Conservation (phyloP, 2,797 vertebrate species). For the Threskiornis aethiopicus region DNA sequence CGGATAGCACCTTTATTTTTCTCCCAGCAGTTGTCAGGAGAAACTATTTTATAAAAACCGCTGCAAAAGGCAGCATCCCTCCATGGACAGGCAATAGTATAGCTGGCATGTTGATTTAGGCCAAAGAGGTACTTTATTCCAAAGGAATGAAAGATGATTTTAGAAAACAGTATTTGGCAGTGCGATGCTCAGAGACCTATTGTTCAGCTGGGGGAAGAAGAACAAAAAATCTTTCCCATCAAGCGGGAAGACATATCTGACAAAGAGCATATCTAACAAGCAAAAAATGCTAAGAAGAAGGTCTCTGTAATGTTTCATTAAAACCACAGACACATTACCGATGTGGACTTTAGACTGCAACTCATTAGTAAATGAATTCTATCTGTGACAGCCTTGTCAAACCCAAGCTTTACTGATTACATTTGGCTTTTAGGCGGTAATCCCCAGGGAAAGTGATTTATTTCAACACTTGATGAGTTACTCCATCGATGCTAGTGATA, state of each 20-base stretch:
- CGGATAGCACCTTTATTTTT: constrained; percentile 3
- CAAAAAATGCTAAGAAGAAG: background rate
- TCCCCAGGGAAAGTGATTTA: constrained; percentile 55
- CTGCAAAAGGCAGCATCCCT: background rate
- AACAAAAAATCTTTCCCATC: background rate
- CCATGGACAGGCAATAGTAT: background rate
- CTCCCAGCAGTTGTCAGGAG: background rate
- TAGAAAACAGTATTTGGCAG: background rate
- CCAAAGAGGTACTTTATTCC: background rate
- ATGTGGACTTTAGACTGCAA: constrained; percentile 24
- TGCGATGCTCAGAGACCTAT: background rate
- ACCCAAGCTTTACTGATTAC: constrained; percentile 49
- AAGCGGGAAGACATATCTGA: background rate
- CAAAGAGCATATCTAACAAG: background rate
- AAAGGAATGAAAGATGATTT: background rate
- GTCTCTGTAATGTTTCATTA: background rate
- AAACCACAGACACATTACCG: background rate
- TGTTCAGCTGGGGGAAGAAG: background rate
- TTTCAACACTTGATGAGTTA: constrained; percentile 56
- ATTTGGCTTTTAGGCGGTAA: constrained; percentile 58
- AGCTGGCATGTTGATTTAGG: background rate
- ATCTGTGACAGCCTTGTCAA: constrained; percentile 56
- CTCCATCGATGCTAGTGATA: constrained; percentile 35
- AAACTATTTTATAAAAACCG: background rate
- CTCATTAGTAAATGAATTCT: constrained; percentile 61